Evolutionary conservation across 2,113 vertebrate species (phyloP).

Genomic region (Gulo gulo): DNA sequence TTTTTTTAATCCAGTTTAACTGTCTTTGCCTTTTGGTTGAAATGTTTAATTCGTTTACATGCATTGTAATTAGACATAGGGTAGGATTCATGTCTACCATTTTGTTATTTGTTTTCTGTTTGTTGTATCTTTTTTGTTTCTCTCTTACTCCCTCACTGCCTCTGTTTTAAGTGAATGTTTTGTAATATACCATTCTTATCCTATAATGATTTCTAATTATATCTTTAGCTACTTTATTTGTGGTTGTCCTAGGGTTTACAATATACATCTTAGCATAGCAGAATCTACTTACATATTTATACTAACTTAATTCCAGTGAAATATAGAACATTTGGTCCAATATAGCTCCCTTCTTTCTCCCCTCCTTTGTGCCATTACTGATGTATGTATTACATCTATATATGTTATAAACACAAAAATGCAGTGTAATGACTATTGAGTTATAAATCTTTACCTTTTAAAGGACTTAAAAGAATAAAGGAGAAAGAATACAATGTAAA

Average conservation of each 20-base stretch:
- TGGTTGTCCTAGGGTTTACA: not conserved
- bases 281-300: not conserved
- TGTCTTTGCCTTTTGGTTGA: not conserved
- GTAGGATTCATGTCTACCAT: not conserved
- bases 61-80: not conserved
- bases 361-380: not conserved
- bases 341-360: not conserved
- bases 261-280: not conserved
- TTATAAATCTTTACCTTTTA: not conserved
- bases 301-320: not conserved
- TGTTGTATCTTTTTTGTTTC: not conserved
- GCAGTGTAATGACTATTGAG: not conserved
- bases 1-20: not conserved
- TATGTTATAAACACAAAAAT: not conserved
- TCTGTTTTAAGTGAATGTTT: not conserved
- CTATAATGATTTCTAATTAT: not conserved
- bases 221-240: not conserved
- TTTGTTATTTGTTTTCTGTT: slow-evolving; percentile 21
- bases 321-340: not conserved
- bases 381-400: not conserved
- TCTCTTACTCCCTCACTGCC: not conserved
- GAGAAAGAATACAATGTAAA: not conserved
- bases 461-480: not conserved
- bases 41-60: not conserved
- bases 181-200: not conserved